Evolutionary conservation across 2,113 vertebrate genomes (phyloP).

Genomic region (Prionailurus bengalensis): DNA sequence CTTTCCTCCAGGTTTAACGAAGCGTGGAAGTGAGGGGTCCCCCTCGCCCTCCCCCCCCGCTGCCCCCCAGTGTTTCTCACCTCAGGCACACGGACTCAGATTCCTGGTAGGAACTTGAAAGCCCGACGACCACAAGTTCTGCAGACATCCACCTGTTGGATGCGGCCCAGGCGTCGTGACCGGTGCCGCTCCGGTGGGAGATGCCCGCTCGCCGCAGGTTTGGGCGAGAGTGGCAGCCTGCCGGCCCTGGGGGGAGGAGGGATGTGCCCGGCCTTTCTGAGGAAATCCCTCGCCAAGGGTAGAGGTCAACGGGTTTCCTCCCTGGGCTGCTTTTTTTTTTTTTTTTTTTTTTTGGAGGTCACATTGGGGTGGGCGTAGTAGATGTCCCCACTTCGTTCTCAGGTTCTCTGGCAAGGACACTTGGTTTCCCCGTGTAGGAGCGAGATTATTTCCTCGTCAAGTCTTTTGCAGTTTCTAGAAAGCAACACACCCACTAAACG

Average conservation of each 20-base stretch:
- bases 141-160: background rate
- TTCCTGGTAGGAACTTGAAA: conserved; percentile 29
- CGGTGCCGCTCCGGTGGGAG: background rate
- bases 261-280: background rate
- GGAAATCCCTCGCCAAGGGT: background rate
- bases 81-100: background rate
- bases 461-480: conserved; percentile 36
- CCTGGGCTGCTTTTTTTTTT: background rate
- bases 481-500: conserved; percentile 36
- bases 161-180: too few species aligned
- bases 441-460: conserved; percentile 21
- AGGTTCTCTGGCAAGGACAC: conserved; percentile 26
- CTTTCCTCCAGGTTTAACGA: conserved; percentile 54
- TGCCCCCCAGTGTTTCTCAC: background rate
- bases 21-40: background rate
- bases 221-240: background rate
- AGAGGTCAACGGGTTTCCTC: background rate
- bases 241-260: background rate
- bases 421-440: conserved; percentile 25
- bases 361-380: background rate
- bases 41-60: background rate
- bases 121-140: conserved; percentile 29
- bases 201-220: background rate
- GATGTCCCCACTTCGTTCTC: background rate
- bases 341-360: conserved; percentile 13